Evolutionary conservation across 2,888 invertebrate species (phyloP).

Genomic region (Brassicogethes aeneus): DNA sequence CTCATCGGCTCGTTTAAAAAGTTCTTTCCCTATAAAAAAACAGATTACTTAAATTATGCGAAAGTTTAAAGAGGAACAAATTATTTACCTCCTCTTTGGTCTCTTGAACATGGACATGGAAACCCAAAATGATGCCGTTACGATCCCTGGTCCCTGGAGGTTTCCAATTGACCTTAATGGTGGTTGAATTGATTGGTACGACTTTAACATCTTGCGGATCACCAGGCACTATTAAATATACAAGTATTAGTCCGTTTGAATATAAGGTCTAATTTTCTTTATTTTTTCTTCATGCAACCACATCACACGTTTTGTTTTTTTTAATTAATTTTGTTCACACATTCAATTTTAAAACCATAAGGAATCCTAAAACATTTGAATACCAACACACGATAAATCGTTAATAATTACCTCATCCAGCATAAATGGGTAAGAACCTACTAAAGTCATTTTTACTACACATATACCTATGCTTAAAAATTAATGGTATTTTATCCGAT

Average conservation of each 20-base stretch:
- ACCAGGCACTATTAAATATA: constrained; percentile 78
- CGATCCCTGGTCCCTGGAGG: constrained; percentile 85
- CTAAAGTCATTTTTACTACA: constrained; percentile 17
- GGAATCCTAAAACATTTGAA: constrained; percentile 50
- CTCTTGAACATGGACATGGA: constrained; percentile 93
- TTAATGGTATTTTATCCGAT: constrained; percentile 7
- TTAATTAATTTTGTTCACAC: constrained; percentile 13
- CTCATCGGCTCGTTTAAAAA: constrained; percentile 81
- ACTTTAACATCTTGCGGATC: constrained; percentile 91
- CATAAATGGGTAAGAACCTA: constrained; percentile 10
- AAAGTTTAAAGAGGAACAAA: neutral
- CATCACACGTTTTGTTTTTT: constrained; percentile 34
- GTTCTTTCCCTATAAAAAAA: constrained; percentile 55
- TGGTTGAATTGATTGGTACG: constrained; percentile 87
- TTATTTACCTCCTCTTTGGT: constrained; percentile 67
- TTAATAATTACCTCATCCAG: constrained; percentile 40
- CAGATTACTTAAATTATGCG: no score
- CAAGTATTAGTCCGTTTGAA: constrained; percentile 8
- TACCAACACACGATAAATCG: constrained; percentile 54
- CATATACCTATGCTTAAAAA: constrained; percentile 15
- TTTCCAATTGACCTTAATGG: constrained; percentile 90
- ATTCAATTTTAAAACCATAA: constrained; percentile 19
- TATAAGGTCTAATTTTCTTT: constrained; percentile 5
- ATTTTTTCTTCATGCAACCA: constrained; percentile 35
- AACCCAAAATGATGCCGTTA: constrained; percentile 93